Base-by-base conservation (phyloP, 2,888 invertebrate genomes). In the Dryobotodes eremita region DNA sequence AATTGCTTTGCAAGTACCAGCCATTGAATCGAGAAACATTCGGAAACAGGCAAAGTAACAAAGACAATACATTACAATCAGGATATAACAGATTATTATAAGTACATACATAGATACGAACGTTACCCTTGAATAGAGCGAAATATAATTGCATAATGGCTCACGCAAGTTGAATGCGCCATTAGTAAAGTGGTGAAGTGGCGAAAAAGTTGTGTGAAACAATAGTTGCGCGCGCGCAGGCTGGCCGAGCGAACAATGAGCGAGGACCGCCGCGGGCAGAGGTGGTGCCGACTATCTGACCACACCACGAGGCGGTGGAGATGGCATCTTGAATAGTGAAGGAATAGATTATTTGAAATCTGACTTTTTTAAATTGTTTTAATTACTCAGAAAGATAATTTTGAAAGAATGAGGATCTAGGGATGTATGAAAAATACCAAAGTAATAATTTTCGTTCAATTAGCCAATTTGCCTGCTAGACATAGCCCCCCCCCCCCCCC, bases 191-290 rank as follows among this genome's bases (percentile, higher is more conserved):
- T 88, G 87, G 87, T 83, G 87, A 92, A 90, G 92, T 93, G 93
- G 92, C 90, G 92, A 93, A 92, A 92, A 92, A 89, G 80, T 90
- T 79, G 87, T 85, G 85, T 81, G 84, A 85, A 91, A 93, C 93
- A 94, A 93, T 92, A 90, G 92, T 71, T 85, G 78, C 79, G 84
- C 74, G 75, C 75, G 85, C 87, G 86, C 84, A 84, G 85, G 81
- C 89, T 75, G 77, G 88, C 82, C 77, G 80, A 72, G 77, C 85
- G 90, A 91, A 93, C 93, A 93, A 93, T 93, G 92, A 84, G 89
- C 84, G 88, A 81, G 89, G 73, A 83, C 84, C 76, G 90, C 91
- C 91, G 91, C 92, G 85, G 90, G 89, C 90, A 80, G 77, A 73
- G 83, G 83, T 79, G 74, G 75, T 75, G 81, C 83, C 48, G 65